phyloP scores from a whole-genome alignment of 53 echinoderm and acorn worm genomes.

The Patiria pectinifera region DNA sequence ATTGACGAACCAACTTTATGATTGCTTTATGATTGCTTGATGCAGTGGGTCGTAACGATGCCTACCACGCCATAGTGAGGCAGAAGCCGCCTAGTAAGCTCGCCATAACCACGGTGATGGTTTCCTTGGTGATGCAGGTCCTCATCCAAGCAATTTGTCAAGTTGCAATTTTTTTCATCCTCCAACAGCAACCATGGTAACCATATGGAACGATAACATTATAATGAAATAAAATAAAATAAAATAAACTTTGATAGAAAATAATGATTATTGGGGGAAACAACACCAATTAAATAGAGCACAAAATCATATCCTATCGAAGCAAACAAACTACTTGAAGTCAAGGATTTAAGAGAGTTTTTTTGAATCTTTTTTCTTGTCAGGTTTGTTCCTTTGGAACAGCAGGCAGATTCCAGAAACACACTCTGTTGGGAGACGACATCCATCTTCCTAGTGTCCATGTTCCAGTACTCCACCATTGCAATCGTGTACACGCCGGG shows the following conservation, averaged over 20 bases:
- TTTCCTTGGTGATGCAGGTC: constrained; percentile 61
- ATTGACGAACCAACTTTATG: too few species aligned
- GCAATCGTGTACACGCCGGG: constrained; percentile 73
- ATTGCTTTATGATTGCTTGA: not conserved
- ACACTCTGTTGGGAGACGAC: constrained; percentile 66
- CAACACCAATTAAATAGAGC: too few species aligned
- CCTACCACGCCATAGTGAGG: constrained; percentile 46
- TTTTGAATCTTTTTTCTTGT: too few species aligned
- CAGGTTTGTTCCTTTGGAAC: constrained; percentile 53
- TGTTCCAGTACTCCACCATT: constrained; percentile 73
- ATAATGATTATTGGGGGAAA: too few species aligned
- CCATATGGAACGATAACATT: not conserved
- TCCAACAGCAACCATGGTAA: constrained; percentile 63
- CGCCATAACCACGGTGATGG: constrained; percentile 29
- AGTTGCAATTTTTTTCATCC: constrained; percentile 35
- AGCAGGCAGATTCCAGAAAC: constrained; percentile 24
- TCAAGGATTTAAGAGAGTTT: too few species aligned
- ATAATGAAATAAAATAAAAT: not conserved
- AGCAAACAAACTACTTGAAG: too few species aligned
- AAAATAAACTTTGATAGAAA: not conserved
- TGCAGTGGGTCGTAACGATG: constrained; percentile 65
- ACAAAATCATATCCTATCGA: too few species aligned
- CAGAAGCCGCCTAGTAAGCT: constrained; percentile 55
- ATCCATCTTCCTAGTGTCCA: constrained; percentile 67
- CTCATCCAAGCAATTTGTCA: constrained; percentile 63